phyloP scores from a whole-genome alignment of 2,797 vertebrate genomes.

The Apogon talboti region DNA sequence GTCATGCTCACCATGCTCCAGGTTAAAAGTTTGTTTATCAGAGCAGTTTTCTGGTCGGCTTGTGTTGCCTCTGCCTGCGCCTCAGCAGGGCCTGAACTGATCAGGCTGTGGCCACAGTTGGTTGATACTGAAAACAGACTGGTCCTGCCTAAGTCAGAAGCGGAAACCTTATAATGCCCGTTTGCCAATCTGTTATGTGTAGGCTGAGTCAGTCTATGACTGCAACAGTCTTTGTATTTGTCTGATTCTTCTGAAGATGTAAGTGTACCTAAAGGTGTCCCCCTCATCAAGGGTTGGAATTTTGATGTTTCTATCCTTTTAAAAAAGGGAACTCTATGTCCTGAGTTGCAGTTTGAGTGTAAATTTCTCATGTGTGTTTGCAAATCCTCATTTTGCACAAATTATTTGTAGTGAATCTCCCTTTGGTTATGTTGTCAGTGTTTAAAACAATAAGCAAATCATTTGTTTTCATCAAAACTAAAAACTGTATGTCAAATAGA shows the following conservation, averaged over 20 bases:
- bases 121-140: conserved; percentile 53
- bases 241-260: conserved; percentile 30
- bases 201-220: conserved; percentile 52
- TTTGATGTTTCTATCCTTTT: conserved; percentile 3
- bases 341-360: neutral
- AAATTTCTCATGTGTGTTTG: neutral
- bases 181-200: conserved; percentile 61
- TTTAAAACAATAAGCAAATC: too few species aligned
- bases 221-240: conserved; percentile 27
- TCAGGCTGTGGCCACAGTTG: conserved; percentile 39
- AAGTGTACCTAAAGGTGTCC: conserved; percentile 16
- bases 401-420: too few species aligned
- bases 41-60: conserved; percentile 36
- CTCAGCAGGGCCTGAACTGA: conserved; percentile 31
- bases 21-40: neutral
- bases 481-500: too few species aligned
- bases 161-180: conserved; percentile 45
- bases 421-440: too few species aligned
- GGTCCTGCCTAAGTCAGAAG: conserved; percentile 51
- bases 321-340: neutral
- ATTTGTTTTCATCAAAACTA: too few species aligned
- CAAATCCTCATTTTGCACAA: neutral
- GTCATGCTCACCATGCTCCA: neutral
- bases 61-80: conserved; percentile 7
- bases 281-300: neutral